These are phyloP conservation scores for Coptotermes formosanus DNA, from an alignment of 1,140 invertebrate species.

Conservation along the genomic window DNA sequence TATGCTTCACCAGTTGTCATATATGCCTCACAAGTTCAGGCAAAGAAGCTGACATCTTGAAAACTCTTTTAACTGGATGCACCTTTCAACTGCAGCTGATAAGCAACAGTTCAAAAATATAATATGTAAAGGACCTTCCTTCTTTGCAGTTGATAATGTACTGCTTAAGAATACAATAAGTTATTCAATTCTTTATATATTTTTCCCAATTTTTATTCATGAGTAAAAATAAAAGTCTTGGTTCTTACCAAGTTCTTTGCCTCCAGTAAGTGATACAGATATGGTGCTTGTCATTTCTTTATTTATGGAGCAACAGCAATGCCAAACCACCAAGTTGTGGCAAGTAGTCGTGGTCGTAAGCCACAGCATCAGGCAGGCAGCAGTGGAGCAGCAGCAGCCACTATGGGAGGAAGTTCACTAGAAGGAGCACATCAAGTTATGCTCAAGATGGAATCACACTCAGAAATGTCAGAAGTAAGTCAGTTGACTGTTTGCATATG, in stretches of 20 bases:
- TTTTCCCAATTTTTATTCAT: neutral
- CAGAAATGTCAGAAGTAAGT: conserved; percentile 26
- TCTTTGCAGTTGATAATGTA: too few species aligned
- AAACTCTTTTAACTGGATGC: too few species aligned
- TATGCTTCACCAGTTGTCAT: too few species aligned
- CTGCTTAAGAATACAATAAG: too few species aligned
- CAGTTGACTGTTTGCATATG: too few species aligned
- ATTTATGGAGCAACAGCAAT: neutral
- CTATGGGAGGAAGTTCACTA: neutral
- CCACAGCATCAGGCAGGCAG: neutral
- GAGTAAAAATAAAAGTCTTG: neutral
- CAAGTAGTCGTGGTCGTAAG: neutral
- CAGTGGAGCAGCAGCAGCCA: neutral
- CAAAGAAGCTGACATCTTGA: too few species aligned
- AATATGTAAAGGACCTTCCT: too few species aligned
- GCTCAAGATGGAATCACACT: conserved; percentile 23
- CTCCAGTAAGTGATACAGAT: neutral
- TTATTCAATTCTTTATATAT: too few species aligned
- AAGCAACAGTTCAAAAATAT: too few species aligned
- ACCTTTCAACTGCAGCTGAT: too few species aligned
- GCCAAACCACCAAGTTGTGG: conserved; percentile 16
- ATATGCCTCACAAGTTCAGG: too few species aligned
- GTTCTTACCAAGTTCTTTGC: neutral
- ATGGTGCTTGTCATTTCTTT: neutral
- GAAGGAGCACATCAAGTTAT: conserved; percentile 21